Evolutionary conservation across 1,140 invertebrate genomes (phyloP).

Genomic region (Drosophila melanica): DNA sequence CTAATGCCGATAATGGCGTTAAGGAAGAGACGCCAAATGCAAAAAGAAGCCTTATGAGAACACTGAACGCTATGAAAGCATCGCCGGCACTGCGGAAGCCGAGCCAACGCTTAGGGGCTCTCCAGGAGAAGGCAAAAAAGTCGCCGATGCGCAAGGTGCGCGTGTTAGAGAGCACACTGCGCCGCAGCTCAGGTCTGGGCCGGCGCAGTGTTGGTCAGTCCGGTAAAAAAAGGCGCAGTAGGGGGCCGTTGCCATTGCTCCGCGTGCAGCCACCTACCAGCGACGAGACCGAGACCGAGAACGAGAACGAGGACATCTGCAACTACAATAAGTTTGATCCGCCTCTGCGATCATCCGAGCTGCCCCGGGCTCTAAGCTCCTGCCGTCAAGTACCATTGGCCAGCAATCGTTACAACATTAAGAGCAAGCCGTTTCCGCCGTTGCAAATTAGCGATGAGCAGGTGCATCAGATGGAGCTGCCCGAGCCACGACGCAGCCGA

Average conservation of each 20-base stretch:
- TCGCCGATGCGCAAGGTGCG: constrained; percentile 45
- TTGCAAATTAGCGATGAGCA: background rate
- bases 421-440: background rate
- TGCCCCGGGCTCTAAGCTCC: background rate
- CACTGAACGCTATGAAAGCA: constrained; percentile 28
- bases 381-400: background rate
- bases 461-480: background rate
- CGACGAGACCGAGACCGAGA: constrained; percentile 3
- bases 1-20: background rate
- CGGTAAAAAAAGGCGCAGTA: constrained; percentile 10
- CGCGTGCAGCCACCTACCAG: background rate
- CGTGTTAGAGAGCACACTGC: constrained; percentile 42
- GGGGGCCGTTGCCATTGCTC: no score
- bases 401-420: background rate
- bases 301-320: constrained; percentile 33
- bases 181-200: constrained; percentile 31
- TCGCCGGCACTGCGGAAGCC: constrained; percentile 23
- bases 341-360: constrained; percentile 42
- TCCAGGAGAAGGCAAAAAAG: constrained; percentile 17
- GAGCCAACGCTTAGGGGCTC: background rate
- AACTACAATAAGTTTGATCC: constrained; percentile 46
- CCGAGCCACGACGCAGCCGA: constrained; percentile 17
- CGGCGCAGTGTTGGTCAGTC: constrained; percentile 31
- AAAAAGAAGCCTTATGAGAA: constrained; percentile 46
- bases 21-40: constrained; percentile 35